Evolutionary conservation across 2,797 vertebrate genomes (phyloP).

Genomic region (Pogoniulus pusillus): DNA sequence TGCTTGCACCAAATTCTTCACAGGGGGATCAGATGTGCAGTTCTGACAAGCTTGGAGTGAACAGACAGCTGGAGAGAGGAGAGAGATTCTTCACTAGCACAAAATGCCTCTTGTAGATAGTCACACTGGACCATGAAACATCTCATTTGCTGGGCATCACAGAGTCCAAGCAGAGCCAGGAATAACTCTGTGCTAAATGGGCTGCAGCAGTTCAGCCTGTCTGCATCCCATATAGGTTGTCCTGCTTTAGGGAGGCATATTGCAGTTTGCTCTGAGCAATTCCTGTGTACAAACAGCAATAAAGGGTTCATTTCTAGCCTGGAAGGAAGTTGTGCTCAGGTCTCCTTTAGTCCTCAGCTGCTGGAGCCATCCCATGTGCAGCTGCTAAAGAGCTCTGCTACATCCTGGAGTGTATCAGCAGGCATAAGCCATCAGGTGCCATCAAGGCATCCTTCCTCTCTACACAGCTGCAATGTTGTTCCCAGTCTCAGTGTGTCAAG

Average conservation of each 20-base stretch:
- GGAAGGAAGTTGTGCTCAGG: neutral
- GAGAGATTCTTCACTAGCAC: neutral
- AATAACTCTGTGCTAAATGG: neutral
- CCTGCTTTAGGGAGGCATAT: neutral
- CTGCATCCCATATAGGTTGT: neutral
- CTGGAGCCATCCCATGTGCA: neutral
- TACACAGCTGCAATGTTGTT: neutral
- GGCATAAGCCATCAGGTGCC: neutral
- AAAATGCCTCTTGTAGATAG: neutral
- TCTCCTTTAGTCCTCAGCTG: neutral
- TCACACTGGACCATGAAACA: neutral
- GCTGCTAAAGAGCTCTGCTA: neutral
- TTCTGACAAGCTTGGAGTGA: conserved; percentile 18
- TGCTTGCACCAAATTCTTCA: conserved; percentile 28
- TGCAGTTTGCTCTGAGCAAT: neutral
- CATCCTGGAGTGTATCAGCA: neutral
- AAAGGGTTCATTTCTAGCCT: neutral
- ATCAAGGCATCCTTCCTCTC: neutral
- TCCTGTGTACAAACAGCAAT: neutral
- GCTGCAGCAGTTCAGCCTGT: neutral
- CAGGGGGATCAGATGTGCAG: neutral
- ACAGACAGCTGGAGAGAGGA: neutral
- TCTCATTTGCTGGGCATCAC: neutral
- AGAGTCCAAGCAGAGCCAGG: neutral
- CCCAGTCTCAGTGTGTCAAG: neutral